These are phyloP conservation scores for Masticophis lateralis DNA, from an alignment of 2,797 vertebrate genomes.

Conservation along the genomic window DNA sequence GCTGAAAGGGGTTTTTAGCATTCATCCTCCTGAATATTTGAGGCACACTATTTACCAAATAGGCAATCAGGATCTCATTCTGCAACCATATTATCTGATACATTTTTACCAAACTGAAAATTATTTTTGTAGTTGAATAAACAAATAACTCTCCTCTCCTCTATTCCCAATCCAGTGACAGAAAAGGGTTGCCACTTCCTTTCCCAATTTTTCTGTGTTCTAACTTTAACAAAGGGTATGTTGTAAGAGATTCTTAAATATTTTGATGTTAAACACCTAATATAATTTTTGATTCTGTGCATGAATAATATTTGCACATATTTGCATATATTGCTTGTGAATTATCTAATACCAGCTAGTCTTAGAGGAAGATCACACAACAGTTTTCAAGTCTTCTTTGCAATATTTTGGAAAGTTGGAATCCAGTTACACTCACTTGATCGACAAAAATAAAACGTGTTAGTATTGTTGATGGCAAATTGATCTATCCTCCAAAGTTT, in stretches of 20 bases:
- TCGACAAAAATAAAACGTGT: slow-evolving; percentile 30
- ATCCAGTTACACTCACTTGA: neutral
- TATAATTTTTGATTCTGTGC: neutral
- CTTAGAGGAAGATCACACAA: neutral
- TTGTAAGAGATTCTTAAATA: neutral
- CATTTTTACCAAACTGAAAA: neutral
- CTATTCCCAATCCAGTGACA: neutral
- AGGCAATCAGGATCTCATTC: neutral
- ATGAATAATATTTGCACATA: neutral
- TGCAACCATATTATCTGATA: neutral
- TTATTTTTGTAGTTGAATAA: neutral
- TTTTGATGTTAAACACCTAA: neutral
- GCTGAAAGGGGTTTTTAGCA: neutral
- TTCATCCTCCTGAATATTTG: neutral
- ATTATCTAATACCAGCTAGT: neutral
- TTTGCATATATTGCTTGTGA: neutral
- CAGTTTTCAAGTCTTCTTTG: neutral
- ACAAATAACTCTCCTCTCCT: neutral
- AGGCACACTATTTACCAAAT: neutral
- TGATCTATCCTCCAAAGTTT: slow-evolving; percentile 29
- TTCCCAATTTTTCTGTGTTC: neutral
- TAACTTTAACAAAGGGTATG: neutral
- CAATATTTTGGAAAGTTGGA: neutral
- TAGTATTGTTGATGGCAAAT: slow-evolving; percentile 52
- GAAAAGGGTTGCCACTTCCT: neutral